phyloP scores from a whole-genome alignment of 2,797 vertebrate genomes.

The Myotis vivesi region DNA sequence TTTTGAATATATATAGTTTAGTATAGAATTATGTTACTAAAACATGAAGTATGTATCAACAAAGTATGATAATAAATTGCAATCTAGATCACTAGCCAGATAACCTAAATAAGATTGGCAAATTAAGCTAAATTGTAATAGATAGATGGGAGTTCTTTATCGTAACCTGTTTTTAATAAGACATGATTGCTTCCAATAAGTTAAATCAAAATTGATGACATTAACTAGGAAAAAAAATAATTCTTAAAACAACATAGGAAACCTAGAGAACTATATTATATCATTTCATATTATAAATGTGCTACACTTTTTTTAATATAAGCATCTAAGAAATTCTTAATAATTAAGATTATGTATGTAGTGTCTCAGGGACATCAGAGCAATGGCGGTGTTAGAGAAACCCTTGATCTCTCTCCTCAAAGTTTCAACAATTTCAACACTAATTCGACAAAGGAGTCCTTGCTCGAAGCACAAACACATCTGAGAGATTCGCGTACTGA shows the following conservation, averaged over 20 bases:
- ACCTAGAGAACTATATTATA: neutral
- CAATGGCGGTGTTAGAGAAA: too few species aligned
- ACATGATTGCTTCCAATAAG: neutral
- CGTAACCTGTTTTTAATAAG: neutral
- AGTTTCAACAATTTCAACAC: too few species aligned
- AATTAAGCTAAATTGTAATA: neutral
- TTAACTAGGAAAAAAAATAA: neutral
- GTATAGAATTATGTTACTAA: neutral
- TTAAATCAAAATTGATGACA: neutral
- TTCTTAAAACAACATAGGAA: neutral
- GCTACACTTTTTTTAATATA: neutral
- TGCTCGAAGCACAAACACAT: too few species aligned
- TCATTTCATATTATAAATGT: neutral
- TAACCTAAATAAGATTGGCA: neutral
- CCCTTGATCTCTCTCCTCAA: too few species aligned
- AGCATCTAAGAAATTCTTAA: neutral
- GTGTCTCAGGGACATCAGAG: too few species aligned
- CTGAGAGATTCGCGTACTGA: too few species aligned
- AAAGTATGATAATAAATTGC: neutral
- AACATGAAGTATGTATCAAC: neutral
- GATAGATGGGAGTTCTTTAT: neutral
- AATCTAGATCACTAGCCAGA: neutral
- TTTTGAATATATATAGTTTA: neutral
- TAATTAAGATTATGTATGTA: too few species aligned
- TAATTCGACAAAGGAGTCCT: too few species aligned